Percentiles rank a stretch among this genome's conserved stretches.
phyloP scores from a whole-genome alignment of 1,140 invertebrate genomes.

The Reticulitermes speratus region DNA sequence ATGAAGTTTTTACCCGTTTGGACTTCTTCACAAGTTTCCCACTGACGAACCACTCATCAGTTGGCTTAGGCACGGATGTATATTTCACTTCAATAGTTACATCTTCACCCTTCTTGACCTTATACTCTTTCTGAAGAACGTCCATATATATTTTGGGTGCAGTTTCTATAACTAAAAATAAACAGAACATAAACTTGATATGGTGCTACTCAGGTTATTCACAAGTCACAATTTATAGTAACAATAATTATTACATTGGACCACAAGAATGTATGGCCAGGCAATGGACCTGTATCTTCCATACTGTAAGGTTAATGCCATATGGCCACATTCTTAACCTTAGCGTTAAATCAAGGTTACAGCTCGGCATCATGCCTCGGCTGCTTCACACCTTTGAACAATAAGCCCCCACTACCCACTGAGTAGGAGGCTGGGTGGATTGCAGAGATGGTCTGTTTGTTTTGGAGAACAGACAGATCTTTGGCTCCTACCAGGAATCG shows the following conservation, averaged over 20 bases:
- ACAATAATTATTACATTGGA: too few species aligned
- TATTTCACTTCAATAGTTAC: conserved; percentile 71
- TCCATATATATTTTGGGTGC: conserved; percentile 65
- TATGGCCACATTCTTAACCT: too few species aligned
- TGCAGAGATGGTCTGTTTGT: too few species aligned
- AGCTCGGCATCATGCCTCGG: too few species aligned
- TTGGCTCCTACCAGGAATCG: too few species aligned
- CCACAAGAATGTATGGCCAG: too few species aligned
- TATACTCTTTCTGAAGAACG: conserved; percentile 60
- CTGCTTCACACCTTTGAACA: too few species aligned
- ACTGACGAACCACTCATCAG: conserved; percentile 73
- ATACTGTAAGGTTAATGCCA: too few species aligned
- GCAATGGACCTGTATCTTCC: background rate
- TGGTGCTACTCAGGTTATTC: conserved; percentile 1
- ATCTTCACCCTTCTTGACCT: conserved; percentile 67
- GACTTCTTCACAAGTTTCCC: conserved; percentile 63
- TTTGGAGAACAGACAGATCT: too few species aligned
- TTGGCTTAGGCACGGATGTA: conserved; percentile 66
- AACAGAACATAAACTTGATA: conserved; percentile 26
- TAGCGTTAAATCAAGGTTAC: too few species aligned
- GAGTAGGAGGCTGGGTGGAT: too few species aligned
- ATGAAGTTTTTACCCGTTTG: conserved; percentile 50
- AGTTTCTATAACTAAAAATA: conserved; percentile 61
- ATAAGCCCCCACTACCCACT: too few species aligned
- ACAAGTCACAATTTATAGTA: background rate